Percentiles rank a stretch among this genome's conserved stretches.
phyloP scores from a whole-genome alignment of 2,797 vertebrate genomes.

The Poeciliopsis infans region DNA sequence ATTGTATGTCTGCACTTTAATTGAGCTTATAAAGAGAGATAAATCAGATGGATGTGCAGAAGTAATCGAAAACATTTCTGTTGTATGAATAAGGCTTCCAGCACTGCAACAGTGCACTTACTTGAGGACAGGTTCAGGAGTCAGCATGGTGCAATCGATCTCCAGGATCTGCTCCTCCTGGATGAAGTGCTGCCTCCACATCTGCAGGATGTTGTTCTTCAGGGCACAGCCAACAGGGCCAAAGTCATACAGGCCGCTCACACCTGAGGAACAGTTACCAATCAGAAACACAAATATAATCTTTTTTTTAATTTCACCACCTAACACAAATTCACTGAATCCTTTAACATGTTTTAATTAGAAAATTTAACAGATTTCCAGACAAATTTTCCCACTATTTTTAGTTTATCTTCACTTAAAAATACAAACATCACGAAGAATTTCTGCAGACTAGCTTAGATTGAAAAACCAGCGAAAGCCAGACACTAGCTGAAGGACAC shows the following conservation, averaged over 20 bases:
- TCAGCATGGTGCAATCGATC: slow-evolving; percentile 99
- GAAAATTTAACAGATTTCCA: neutral
- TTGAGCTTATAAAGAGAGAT: neutral
- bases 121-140: slow-evolving; percentile 94
- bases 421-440: neutral
- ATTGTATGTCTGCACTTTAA: neutral
- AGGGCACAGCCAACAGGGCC: slow-evolving; percentile 96
- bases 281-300: neutral
- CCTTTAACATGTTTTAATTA: neutral
- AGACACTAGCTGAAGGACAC: neutral
- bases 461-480: neutral
- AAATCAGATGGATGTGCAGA: neutral
- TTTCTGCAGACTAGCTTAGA: neutral
- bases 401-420: neutral
- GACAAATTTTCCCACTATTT: neutral
- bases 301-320: neutral
- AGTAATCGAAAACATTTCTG: neutral
- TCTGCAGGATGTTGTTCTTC: slow-evolving; percentile 97
- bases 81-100: neutral
- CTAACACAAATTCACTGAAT: neutral
- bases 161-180: slow-evolving; percentile 98
- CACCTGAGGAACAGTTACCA: slow-evolving; percentile 79
- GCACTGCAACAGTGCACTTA: slow-evolving; percentile 62
- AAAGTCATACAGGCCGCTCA: slow-evolving; percentile 97
- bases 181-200: slow-evolving; percentile 98